Base-by-base conservation (phyloP, 2,888 invertebrate genomes). In the Pegoplata infirma region DNA sequence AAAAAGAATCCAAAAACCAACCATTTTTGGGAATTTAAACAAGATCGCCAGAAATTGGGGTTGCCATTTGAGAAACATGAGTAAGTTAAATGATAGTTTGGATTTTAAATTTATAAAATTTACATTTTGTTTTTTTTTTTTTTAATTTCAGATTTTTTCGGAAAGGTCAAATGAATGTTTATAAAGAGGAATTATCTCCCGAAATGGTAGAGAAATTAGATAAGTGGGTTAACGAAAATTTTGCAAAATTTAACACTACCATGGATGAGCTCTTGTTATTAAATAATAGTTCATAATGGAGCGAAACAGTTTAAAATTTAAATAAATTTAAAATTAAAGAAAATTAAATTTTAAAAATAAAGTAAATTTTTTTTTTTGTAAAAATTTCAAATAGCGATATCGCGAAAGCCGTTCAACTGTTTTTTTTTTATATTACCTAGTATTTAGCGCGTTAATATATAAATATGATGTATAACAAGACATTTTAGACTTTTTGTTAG, bases 1-100 rank as follows among this genome's bases (percentile, higher is more conserved):
- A 84, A 84, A 61, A 83, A 82, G 32, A 86, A 87, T 79, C 82
- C 82, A 10, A 85, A 77, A 10, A 84, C 84, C 0, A 84, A 86
- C 80, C 86, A 87, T 74, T 14, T 55, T 1, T 84, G 83, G 84
- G 86, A 85, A 25, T 32, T 53, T 5, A 14, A 66, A 0, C 81
- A 82, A n/a, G 0, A n/a, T 0, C 69, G 53, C 0, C 32, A 63
- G 5, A 53, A 76, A 16, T 17, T 36, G 17, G 61, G 72, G 14
- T 36, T 55, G 12, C 73, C 58, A n/a, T 63, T 71, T n/a, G 79
- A 81, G 47, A 49, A 53, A n/a, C 74, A 77, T 10, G 61, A 80
- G 82, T 80, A 46, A 64, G 56, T 75, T 14, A 5, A 5, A 4
- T 16, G 12, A 16, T 47, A 28, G 21, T 19, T 25, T 47, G 8